Percentiles rank a stretch among this genome's conserved stretches.
Evolutionary conservation across 2,888 invertebrate genomes (phyloP).

Genomic region (Acholoe squamosa): DNA sequence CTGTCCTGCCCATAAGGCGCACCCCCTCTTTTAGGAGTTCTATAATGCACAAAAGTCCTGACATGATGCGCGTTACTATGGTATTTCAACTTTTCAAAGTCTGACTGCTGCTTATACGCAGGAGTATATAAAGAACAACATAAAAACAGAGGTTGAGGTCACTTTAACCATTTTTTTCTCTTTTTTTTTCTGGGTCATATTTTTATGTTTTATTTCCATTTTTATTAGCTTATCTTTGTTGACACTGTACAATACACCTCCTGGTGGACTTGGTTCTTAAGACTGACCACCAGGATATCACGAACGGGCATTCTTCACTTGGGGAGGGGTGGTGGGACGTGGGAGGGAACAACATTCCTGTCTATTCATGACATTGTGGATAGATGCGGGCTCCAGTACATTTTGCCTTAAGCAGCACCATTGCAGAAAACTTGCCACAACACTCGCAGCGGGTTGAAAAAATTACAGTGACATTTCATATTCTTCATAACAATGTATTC

Average conservation of each 20-base stretch:
- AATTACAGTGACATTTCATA: neutral
- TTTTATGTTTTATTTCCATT: neutral
- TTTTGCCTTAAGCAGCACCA: neutral
- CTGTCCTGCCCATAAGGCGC: no score
- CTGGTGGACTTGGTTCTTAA: neutral
- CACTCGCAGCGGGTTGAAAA: conserved; percentile 4
- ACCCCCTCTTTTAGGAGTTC: no score
- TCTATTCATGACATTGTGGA: conserved; percentile 12
- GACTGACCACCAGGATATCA: conserved; percentile 18
- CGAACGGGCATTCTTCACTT: neutral
- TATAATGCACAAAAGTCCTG: no score
- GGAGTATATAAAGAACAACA: conserved; percentile 14
- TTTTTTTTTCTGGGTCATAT: conserved; percentile 37
- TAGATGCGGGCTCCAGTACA: neutral
- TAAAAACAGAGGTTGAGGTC: neutral
- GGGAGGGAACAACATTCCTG: conserved; percentile 10
- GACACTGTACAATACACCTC: conserved; percentile 50
- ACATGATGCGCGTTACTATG: no score
- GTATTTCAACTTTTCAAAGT: no score
- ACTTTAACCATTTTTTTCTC: conserved; percentile 24
- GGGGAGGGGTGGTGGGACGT: neutral
- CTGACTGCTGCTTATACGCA: no score
- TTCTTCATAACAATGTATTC: neutral
- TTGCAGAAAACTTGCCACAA: neutral
- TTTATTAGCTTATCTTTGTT: neutral